Percentiles rank a stretch among this genome's conserved stretches.
Evolutionary conservation across 1,140 invertebrate species (phyloP).

Genomic region (Cheumatopsyche charites): DNA sequence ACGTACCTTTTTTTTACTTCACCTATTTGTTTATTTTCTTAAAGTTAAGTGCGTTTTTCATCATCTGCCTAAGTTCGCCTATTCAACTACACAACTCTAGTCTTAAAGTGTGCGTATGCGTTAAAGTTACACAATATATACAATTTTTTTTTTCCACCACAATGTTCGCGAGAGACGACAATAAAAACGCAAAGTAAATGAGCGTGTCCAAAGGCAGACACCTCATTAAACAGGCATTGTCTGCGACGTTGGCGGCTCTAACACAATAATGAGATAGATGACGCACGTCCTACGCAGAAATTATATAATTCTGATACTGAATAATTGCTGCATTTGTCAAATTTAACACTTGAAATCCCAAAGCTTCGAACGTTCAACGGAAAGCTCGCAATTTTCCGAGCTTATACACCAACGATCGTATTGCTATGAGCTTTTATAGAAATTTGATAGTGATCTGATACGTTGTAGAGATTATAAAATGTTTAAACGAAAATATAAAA

Average conservation of each 20-base stretch:
- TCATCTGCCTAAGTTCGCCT: too few relatives aligned
- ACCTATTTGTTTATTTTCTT: not conserved
- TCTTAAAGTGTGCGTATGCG: too few relatives aligned
- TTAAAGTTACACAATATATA: too few relatives aligned
- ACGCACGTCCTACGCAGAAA: constrained; percentile 21
- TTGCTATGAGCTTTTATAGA: too few relatives aligned
- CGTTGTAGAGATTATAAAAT: too few relatives aligned
- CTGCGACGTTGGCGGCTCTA: not conserved
- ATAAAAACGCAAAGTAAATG: constrained; percentile 12
- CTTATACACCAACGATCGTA: too few relatives aligned
- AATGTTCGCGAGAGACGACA: not conserved
- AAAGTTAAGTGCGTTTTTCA: too few relatives aligned
- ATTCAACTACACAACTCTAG: not conserved
- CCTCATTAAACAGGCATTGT: constrained; percentile 26
- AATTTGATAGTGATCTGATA: too few relatives aligned
- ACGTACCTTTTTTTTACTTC: not conserved
- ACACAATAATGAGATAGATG: constrained; percentile 26
- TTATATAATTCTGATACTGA: constrained; percentile 14
- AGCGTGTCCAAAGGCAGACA: constrained; percentile 26
- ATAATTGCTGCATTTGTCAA: not conserved
- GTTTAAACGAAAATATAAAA: too few relatives aligned
- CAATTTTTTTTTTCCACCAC: not conserved
- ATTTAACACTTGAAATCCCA: constrained; percentile 1
- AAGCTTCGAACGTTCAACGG: too few relatives aligned
- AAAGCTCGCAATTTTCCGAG: too few relatives aligned